These are phyloP conservation scores for Brotula barbata DNA, from an alignment of 2,797 vertebrate species.

Conservation along the genomic window DNA sequence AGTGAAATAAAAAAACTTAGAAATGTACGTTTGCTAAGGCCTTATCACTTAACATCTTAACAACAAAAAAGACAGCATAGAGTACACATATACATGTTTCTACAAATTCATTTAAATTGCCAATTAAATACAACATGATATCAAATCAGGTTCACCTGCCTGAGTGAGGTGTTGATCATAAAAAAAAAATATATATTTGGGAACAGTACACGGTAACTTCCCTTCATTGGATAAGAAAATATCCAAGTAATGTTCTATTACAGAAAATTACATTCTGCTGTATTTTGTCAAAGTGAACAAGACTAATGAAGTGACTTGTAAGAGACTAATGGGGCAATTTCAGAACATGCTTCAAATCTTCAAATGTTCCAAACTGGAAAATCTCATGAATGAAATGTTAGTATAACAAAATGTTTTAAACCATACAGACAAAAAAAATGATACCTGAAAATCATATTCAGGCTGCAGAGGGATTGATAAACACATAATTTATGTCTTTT, in stretches of 20 bases:
- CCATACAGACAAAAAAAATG: not conserved
- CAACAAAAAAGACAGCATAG: not conserved
- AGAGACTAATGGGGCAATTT: not conserved
- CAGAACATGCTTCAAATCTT: not conserved
- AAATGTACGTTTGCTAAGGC: too few species aligned
- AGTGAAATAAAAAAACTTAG: too few species aligned
- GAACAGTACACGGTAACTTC: not conserved
- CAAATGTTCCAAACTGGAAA: not conserved
- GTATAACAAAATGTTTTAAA: conserved; percentile 29
- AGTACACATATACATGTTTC: not conserved
- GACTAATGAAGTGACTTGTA: not conserved
- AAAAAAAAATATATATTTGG: too few species aligned
- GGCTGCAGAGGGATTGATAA: not conserved
- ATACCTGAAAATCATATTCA: not conserved
- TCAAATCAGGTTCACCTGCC: not conserved
- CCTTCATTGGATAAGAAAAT: not conserved
- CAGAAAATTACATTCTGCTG: not conserved
- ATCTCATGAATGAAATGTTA: not conserved
- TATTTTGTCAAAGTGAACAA: not conserved
- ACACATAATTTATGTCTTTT: not conserved
- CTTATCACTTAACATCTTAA: not conserved
- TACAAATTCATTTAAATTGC: not conserved
- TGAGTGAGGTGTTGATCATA: too few species aligned
- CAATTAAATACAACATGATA: not conserved
- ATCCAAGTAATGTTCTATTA: conserved; percentile 4